Base-by-base conservation (phyloP, 2,888 invertebrate species). In the Tricholauxania praeusta region DNA sequence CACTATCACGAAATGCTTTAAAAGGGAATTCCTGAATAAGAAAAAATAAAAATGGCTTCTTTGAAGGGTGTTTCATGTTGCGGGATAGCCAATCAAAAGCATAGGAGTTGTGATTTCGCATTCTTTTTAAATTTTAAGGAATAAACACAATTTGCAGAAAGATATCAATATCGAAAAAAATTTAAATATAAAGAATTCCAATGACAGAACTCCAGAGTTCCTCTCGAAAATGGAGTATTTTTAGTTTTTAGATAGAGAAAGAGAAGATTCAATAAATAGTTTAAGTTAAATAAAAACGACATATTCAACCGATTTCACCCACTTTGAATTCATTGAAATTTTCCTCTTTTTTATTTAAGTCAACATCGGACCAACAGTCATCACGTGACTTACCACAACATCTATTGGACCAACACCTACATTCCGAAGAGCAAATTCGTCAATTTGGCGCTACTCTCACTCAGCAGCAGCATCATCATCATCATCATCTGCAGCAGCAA, bases 291-390 rank as follows among this genome's bases (percentile, higher is more conserved):
- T 4, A 28, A 4, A 28, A 28, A 28, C 3, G 3, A 3, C 3
- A 57, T 57, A 14, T 47, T 22, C 53, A 28, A n/a, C 1, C 39
- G 8, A 48, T 65, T 48, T 52, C 3, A 32, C 15, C 57, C 17
- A 52, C 22, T 62, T 28, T 28, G 39, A 52, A 28, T 67, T 65
- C 28, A n/a, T 62, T 57, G 14, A 49, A 6, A 51, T 12, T n/a
- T 70, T 60, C 1, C 48, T 70, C 59, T 53, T 52, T 14, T 39
- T 65, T n/a, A 14, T 79, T 80, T 10, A 77, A 84, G 84, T 83
- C 83, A 48, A 82, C 79, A 66, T 84, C 84, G 71, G 84, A 84
- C 78, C 84, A 85, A 73, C 80, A 79, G 64, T 83, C 84, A 15
- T 78, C 80, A 7, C 80, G 80, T 19, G 82, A 83, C 15, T 77